These are phyloP conservation scores for Euwallacea fornicatus DNA, from an alignment of 1,140 invertebrate species.

Conservation along the genomic window DNA sequence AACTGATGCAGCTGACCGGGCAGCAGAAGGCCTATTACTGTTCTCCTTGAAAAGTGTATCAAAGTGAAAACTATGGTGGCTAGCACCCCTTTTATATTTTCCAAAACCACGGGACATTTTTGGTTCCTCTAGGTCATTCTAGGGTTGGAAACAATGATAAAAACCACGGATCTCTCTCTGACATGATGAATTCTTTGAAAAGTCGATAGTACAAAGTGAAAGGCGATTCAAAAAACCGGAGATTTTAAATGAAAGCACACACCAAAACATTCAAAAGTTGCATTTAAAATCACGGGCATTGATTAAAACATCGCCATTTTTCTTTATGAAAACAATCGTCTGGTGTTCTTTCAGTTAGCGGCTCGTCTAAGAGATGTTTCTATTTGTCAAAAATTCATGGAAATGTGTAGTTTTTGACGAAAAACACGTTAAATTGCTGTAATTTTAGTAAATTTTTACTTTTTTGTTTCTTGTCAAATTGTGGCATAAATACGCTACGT, in stretches of 20 bases:
- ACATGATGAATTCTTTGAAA: constrained; percentile 17
- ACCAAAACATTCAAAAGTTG: neutral
- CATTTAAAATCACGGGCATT: constrained; percentile 12
- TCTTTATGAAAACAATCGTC: constrained; percentile 23
- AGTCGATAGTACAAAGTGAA: neutral
- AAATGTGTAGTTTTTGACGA: neutral
- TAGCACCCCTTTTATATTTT: constrained; percentile 60
- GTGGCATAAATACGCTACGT: constrained; percentile 34
- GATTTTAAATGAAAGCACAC: too few species aligned
- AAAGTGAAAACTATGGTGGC: constrained; percentile 68
- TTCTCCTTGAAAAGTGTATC: constrained; percentile 82
- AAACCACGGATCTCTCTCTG: neutral
- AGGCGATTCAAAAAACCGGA: neutral
- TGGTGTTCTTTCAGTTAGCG: neutral
- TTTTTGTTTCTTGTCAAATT: constrained; percentile 29
- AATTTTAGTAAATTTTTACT: constrained; percentile 25
- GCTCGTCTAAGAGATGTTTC: neutral
- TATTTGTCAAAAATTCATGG: constrained; percentile 2
- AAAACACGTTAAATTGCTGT: constrained; percentile 14
- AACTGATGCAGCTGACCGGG: constrained; percentile 84
- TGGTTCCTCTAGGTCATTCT: constrained; percentile 7
- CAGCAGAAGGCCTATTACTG: constrained; percentile 82
- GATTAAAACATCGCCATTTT: constrained; percentile 38
- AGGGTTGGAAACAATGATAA: constrained; percentile 11
- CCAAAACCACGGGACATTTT: constrained; percentile 61